Percentiles rank a stretch among this genome's conserved stretches.
phyloP scores from a whole-genome alignment of 2,113 vertebrate genomes.

The Plotosus lineatus region DNA sequence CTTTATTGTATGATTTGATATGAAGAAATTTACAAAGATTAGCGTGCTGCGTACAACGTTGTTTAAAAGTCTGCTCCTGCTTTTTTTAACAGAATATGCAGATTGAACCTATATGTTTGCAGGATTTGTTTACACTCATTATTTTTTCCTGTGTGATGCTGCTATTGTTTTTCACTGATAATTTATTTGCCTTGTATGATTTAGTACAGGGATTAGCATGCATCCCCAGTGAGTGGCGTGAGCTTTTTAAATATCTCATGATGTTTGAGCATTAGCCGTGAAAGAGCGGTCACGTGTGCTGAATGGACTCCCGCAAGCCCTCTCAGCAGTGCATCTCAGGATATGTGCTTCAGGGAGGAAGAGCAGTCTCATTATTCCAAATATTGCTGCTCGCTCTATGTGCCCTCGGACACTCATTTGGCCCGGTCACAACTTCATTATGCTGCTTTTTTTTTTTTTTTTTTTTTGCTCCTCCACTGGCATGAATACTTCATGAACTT shows the following conservation, averaged over 20 bases:
- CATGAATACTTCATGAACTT: slow-evolving; percentile 55
- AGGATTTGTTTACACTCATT: too few species aligned
- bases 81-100: background rate
- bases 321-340: background rate
- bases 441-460: slow-evolving; percentile 44
- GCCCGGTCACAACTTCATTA: slow-evolving; percentile 54
- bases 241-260: slow-evolving; percentile 16
- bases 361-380: slow-evolving; percentile 47
- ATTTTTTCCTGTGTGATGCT: background rate
- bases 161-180: slow-evolving; percentile 26
- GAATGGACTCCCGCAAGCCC: background rate
- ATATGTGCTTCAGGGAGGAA: slow-evolving; percentile 17
- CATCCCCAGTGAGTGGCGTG: slow-evolving; percentile 13
- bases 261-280: slow-evolving; percentile 5
- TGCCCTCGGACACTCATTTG: slow-evolving; percentile 49
- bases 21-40: background rate
- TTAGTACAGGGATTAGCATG: slow-evolving; percentile 28
- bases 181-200: slow-evolving; percentile 11
- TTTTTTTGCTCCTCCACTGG: slow-evolving; percentile 23
- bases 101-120: background rate
- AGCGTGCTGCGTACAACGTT: too few species aligned
- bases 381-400: slow-evolving; percentile 37
- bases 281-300: slow-evolving; percentile 17
- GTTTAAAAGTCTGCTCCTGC: too few species aligned
- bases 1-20: background rate